phyloP scores from a whole-genome alignment of 1,140 invertebrate genomes.

The Goniozus legneri region DNA sequence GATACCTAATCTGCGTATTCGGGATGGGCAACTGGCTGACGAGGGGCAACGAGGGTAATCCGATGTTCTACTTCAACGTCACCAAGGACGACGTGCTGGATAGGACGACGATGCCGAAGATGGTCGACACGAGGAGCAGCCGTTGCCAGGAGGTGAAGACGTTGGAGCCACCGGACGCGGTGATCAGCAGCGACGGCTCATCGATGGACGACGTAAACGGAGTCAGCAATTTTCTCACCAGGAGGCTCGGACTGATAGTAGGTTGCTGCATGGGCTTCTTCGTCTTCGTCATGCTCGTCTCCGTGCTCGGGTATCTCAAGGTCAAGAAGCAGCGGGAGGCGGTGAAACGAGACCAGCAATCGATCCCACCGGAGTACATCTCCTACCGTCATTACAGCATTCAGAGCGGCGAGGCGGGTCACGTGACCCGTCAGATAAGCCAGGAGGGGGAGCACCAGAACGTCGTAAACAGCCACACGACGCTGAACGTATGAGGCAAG shows the following conservation, averaged over 20 bases:
- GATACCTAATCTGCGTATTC: constrained; percentile 81
- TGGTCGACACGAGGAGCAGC: constrained; percentile 69
- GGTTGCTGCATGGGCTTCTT: constrained; percentile 81
- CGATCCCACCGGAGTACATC: constrained; percentile 65
- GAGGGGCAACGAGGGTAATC: constrained; percentile 25
- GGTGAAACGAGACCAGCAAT: constrained; percentile 62
- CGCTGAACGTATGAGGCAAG: constrained; percentile 38
- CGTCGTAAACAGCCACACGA: constrained; percentile 30
- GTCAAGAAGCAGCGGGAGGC: constrained; percentile 78
- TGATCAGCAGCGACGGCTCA: constrained; percentile 56
- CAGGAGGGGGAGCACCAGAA: constrained; percentile 30
- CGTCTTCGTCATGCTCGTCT: constrained; percentile 77
- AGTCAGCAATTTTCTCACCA: constrained; percentile 67
- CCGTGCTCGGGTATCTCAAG: constrained; percentile 78
- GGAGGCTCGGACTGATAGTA: constrained; percentile 79
- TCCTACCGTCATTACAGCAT: constrained; percentile 66
- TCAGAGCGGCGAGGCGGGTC: constrained; percentile 41
- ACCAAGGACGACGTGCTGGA: constrained; percentile 37
- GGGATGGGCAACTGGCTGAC: constrained; percentile 69
- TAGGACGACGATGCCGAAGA: constrained; percentile 35
- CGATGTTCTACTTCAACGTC: constrained; percentile 28
- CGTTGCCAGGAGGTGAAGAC: constrained; percentile 72
- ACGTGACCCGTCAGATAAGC: constrained; percentile 23
- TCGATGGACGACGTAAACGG: constrained; percentile 64
- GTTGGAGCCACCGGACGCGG: constrained; percentile 63